Evolutionary conservation across 1,140 invertebrate species (phyloP), one percentile per base, ranked within the genome.

Genomic region (Cylas formicarius): DNA sequence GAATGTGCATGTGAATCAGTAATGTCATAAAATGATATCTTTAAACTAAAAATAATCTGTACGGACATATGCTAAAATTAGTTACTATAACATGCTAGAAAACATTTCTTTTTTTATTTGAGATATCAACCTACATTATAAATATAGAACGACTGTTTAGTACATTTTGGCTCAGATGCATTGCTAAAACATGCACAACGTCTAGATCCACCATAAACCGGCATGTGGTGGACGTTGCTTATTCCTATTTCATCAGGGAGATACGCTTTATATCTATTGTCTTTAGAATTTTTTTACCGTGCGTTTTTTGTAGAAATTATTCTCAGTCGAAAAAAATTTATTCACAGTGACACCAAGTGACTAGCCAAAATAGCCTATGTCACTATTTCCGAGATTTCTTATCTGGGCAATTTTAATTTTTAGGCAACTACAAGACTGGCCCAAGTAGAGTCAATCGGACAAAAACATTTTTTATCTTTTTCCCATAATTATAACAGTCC

Each of bases 131-230:
- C 27, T 5, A 28, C 27, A 14, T 28, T 28, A 28, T 14, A 28
- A 11, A 14, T 28, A 5, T 28, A 11, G 16, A 8, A 26, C 8
- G 24, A 9, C 24, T n/a, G n/a, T 26, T 26, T 26, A 26, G 24
- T 26, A 26, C 24, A n/a, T 9, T 26, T 8, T 26, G 24, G 24
- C 27, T 28, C 27, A 11, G 27, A 28, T 28, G 27, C 27, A 28
- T n/a, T 28, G 27, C 27, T 28, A 28, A n/a, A 28, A 28, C 27
- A 14, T 28, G 27, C 27, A 28, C 24, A 26, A 26, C 27, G 27
- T 5, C 27, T 28, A 28, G 27, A 28, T 28, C 27, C 27, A 28
- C 2, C 6, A 28, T 28, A 14, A 28, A 28, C 6, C 11, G 27
- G 27, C 27, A 28, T 28, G 27, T 28, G 27, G 16, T 11, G 27